Evolutionary conservation across 2,888 invertebrate genomes (phyloP), one percentile per base, ranked within the genome.

Genomic region (Parelbella ahira): DNA sequence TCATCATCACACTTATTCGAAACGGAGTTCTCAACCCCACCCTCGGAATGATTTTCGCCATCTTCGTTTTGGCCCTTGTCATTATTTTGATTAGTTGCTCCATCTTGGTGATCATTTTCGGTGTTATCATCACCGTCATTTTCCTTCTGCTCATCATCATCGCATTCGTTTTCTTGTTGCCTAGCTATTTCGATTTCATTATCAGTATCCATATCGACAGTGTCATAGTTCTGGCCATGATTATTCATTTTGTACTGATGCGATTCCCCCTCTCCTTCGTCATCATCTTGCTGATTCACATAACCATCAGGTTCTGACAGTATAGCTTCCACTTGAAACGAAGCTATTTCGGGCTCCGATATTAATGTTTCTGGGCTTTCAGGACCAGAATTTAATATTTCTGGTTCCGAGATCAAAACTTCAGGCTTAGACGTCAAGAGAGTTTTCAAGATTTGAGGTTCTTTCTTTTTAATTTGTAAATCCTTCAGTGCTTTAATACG

Each of bases 401-500:
- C 88, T 1, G 87, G 88, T 56, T 88, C 88, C 0, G 88, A 81
- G 0, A 88, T 79, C 37, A 87, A 49, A 25, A 84, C 73, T 56
- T 88, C 87, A 0, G 87, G 86, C 58, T 84, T 86, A 0, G 86
- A 54, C 3, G 88, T 88, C 9, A 88, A 60, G 33, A 88, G 61
- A 2, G 88, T 86, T 58, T 88, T 88, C n/a, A 88, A 63, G 50
- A 88, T 88, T 53, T 88, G 84, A 1, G 88, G 88, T 58, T 87
- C 84, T 47, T 83, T 86, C 56, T 84, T 83, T 59, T 81, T 87
- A 37, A 82, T 87, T 67, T 88, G 88, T 38, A 88, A 69, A 55
- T 88, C 88, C 54, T 86, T 87, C n/a, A 88, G 65, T 3, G 88
- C 87, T 64, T 87, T 84, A 30, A 88, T 88, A 10, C 88, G 77